Percentiles rank a stretch among this genome's conserved stretches.
These are phyloP conservation scores for Endotricha flammealis DNA, from an alignment of 2,888 invertebrate species.

Conservation along the genomic window DNA sequence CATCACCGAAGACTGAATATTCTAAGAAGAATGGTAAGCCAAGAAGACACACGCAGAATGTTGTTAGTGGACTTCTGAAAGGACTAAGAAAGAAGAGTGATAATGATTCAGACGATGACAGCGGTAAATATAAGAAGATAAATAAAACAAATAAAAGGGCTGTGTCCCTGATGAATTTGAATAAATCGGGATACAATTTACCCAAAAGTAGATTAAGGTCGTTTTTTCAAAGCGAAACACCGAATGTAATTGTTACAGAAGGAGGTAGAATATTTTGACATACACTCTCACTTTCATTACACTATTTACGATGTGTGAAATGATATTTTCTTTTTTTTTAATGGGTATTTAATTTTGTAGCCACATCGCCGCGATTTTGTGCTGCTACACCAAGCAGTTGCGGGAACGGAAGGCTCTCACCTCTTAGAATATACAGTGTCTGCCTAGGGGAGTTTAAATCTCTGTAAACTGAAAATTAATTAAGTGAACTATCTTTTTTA, in stretches of 20 bases:
- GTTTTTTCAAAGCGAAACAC: conserved; percentile 66
- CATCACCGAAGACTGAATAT: conserved; percentile 45
- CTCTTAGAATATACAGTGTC: too few species aligned
- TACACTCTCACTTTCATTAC: conserved; percentile 20
- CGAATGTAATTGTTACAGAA: conserved; percentile 72
- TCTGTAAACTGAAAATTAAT: too few species aligned
- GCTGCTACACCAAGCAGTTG: too few species aligned
- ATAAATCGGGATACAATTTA: conserved; percentile 52
- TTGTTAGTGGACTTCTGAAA: conserved; percentile 56
- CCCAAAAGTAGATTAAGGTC: conserved; percentile 61
- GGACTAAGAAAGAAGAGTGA: conserved; percentile 56
- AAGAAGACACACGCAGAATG: conserved; percentile 45
- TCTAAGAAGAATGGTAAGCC: conserved; percentile 61
- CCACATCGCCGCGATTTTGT: too few species aligned
- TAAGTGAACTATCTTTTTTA: too few species aligned
- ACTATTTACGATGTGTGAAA: conserved; percentile 6
- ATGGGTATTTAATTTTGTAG: too few species aligned
- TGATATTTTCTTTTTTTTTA: too few species aligned
- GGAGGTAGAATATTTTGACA: conserved; percentile 59
- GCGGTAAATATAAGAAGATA: conserved; percentile 68
- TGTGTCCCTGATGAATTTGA: conserved; percentile 55
- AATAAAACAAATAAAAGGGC: conserved; percentile 70
- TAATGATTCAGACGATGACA: conserved; percentile 63
- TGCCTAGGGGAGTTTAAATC: too few species aligned
- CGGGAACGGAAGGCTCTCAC: too few species aligned